Percentiles rank a stretch among this genome's conserved stretches.
phyloP scores from a whole-genome alignment of 1,140 invertebrate genomes.

The Ectropis grisescens region DNA sequence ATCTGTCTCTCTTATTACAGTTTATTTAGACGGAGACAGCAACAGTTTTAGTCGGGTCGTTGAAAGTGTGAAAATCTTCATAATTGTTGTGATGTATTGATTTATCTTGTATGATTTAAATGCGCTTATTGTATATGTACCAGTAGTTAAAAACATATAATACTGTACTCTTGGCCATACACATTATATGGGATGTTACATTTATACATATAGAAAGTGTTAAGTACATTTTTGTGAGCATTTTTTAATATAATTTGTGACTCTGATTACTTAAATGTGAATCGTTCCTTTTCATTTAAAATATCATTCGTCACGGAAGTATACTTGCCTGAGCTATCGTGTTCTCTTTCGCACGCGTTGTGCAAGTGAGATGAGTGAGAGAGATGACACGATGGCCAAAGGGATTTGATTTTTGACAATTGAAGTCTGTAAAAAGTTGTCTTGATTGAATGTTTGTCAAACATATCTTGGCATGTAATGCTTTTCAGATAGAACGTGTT shows the following conservation, averaged over 20 bases:
- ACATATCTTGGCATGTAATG: no score
- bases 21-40: no score
- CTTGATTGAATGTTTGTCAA: no score
- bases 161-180: constrained; percentile 27
- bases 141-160: no score
- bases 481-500: no score
- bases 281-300: not conserved
- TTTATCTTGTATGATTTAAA: constrained; percentile 24
- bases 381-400: no score
- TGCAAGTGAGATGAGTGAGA: no score
- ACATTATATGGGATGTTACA: constrained; percentile 25
- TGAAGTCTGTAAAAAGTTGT: no score
- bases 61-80: no score
- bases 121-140: constrained; percentile 9
- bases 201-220: constrained; percentile 11
- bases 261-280: not conserved
- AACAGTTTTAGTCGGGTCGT: no score
- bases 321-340: not conserved
- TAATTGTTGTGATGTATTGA: constrained; percentile 33
- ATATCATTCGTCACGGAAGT: not conserved
- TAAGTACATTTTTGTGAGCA: constrained; percentile 30
- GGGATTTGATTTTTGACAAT: no score
- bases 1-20: no score
- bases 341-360: not conserved
- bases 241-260: constrained; percentile 13